Evolutionary conservation across 2,888 invertebrate genomes (phyloP), one percentile per base, ranked within the genome.

Genomic region (Drosophila nr. perissopoda): DNA sequence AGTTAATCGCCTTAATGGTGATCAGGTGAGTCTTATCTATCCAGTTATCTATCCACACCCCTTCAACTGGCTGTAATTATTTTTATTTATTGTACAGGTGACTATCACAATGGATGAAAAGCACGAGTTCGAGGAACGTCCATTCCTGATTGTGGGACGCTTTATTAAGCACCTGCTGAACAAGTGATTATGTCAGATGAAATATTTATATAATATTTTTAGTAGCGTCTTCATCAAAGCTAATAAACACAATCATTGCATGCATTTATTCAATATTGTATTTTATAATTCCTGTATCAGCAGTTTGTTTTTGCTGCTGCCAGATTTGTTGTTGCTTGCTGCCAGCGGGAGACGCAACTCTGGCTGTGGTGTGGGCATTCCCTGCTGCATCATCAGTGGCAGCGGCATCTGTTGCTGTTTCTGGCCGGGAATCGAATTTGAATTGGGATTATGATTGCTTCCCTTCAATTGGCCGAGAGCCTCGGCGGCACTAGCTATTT

Each of bases 1-100:
- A 0, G 74, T 97, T 4, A 94, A 97, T 91, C 94, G 97, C 27
- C 93, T 96, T 21, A 90, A 95, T 0, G 96, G 96, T 0, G 97
- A 97, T 91, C 93, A 96, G 95, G 95, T 96, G 5, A 93, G 48
- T 33, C 3, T 1, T 21, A 4, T 10, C 27, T 29, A 4, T 4
- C 11, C 0, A 7, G 1, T 38, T 16, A 13, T 16, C 18, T 2
- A 5, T 4, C 8, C 4, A 6, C 21, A n/a, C 1, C 4, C 4
- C 18, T 10, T 27, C 8, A 2, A 16, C 34, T 25, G 4, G 6
- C 29, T 21, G 8, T 16, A 13, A 8, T 18, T 7, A n/a, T 21
- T 16, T 10, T 21, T 34, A 31, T 25, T 13, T 51, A 4, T 27
- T 1, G 13, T 16, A 8, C 33, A 92, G 92, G 72, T 92, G 0